Evolutionary conservation across 2,113 vertebrate genomes (phyloP).

Genomic region (Halcyon senegalensis): DNA sequence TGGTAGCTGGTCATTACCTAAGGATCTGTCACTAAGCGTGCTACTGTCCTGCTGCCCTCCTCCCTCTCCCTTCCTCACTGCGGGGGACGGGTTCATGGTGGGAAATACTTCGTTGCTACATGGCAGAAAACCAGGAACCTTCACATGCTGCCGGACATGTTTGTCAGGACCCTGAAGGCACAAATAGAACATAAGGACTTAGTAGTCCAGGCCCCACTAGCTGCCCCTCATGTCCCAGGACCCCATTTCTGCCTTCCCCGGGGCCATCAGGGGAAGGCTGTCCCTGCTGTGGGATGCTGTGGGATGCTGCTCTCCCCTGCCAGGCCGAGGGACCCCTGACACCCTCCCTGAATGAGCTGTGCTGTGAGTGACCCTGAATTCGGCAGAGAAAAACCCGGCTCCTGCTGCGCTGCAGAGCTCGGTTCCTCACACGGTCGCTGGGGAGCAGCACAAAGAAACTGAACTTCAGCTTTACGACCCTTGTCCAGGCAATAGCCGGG

Average conservation of each 20-base stretch:
- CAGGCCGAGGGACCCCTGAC: rapidly evolving
- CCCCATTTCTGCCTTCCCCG: background rate
- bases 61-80: background rate
- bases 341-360: background rate
- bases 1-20: background rate
- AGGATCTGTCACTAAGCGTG: background rate
- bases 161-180: background rate
- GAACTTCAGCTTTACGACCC: background rate
- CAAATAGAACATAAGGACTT: rapidly evolving
- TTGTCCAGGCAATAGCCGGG: background rate
- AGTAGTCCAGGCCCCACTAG: too few species aligned
- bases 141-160: rapidly evolving
- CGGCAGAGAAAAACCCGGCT: background rate
- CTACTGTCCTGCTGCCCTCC: rapidly evolving
- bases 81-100: background rate
- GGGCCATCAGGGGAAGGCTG: too few species aligned
- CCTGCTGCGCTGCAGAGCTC: background rate
- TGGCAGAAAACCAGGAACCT: background rate
- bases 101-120: rapidly evolving
- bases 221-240: background rate
- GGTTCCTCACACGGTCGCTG: background rate
- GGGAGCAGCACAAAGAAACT: background rate
- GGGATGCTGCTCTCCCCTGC: background rate
- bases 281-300: background rate
- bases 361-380: background rate